Evolutionary conservation across 2,888 invertebrate genomes (phyloP), one percentile per base, ranked within the genome.

Genomic region (Ochropleura leucogaster): DNA sequence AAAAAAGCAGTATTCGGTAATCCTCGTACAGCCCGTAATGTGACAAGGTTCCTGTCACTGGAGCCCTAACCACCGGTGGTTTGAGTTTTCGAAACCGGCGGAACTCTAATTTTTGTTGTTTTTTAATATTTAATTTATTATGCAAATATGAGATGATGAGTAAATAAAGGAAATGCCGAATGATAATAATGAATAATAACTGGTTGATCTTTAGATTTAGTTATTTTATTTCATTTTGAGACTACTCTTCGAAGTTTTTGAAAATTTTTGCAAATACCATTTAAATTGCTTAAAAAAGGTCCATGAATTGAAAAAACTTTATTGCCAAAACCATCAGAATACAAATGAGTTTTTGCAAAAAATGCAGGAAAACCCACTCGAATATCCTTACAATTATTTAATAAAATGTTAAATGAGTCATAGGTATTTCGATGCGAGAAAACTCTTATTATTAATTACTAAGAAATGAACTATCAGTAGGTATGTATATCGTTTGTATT

Each of bases 361-460:
- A 68, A 74, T 51, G 14, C 30, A 16, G 68, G 46, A 65, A 53
- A 74, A 57, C 20, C 59, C 51, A 53, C 5, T 18, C 9, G 53
- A 59, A 62, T 57, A 64, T 47, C 7, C 3, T 40, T 51, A 64
- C 14, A 30, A 18, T 30, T 30, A 53, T 44, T 20, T 40, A 44
- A 49, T 62, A 18, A 14, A 59, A 68, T 65, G 10, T 18, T 16
- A 12, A 66, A 67, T 70, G 75, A 70, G 57, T 77, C 77, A 75
- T 7, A 40, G 0, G 40, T 47, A 14, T 49, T 18, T 30, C 30
- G 8, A 44, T 18, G 16, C 9, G 57, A 51, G 66, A 69, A 69
- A 16, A 68, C 68, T 53, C 46, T 46, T 18, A 14, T 3, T 18
- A 63, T 44, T 51, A 49, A 69, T 69, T 74, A 77, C 68, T 77